Evolutionary conservation across 2,113 vertebrate genomes (phyloP).

Genomic region (Clarias magur): DNA sequence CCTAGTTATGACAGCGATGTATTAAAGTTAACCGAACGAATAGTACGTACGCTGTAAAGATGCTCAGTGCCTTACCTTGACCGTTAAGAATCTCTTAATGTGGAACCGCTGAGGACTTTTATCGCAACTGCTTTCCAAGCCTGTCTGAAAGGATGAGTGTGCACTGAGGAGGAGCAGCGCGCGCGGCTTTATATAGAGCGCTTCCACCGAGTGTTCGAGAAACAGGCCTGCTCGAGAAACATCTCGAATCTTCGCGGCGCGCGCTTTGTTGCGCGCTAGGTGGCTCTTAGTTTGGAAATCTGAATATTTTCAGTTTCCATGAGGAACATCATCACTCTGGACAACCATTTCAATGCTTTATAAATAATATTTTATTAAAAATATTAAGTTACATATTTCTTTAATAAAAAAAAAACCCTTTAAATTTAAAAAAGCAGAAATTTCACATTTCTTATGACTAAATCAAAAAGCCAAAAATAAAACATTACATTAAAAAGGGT

Average conservation of each 20-base stretch:
- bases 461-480: slow-evolving; percentile 47
- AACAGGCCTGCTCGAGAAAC: slow-evolving; percentile 65
- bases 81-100: neutral
- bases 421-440: slow-evolving; percentile 12
- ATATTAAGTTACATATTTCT: slow-evolving; percentile 31
- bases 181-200: slow-evolving; percentile 54
- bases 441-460: slow-evolving; percentile 62
- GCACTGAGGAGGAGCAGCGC: neutral
- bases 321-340: neutral
- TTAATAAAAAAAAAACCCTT: slow-evolving; percentile 38
- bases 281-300: neutral
- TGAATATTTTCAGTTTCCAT: neutral
- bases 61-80: neutral
- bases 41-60: neutral
- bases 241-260: slow-evolving; percentile 66
- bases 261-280: neutral
- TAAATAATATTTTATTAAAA: slow-evolving; percentile 51
- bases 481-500: slow-evolving; percentile 44
- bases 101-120: neutral
- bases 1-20: neutral
- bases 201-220: slow-evolving; percentile 61
- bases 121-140: neutral
- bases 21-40: neutral
- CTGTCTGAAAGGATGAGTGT: neutral
- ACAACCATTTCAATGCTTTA: neutral